Percentiles rank a stretch among this genome's conserved stretches.
phyloP scores from a whole-genome alignment of 2,888 invertebrate species.

The Azorinus chamasolen region DNA sequence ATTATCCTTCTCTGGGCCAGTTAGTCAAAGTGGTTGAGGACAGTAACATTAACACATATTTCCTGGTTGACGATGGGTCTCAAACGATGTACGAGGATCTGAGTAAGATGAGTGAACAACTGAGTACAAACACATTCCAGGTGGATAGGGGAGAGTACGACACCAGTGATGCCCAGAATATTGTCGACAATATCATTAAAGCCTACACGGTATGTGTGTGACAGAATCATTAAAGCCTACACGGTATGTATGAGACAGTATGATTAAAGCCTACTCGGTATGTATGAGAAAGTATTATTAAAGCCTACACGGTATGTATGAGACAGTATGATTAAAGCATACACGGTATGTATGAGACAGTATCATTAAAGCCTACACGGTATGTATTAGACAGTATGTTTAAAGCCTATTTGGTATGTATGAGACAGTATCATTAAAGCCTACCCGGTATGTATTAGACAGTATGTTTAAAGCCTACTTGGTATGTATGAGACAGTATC shows the following conservation, averaged over 20 bases:
- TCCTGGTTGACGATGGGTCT: constrained; percentile 91
- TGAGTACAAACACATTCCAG: constrained; percentile 34
- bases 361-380: constrained; percentile 41
- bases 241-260: no score
- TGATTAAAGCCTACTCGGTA: no score
- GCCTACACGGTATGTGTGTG: constrained; percentile 37
- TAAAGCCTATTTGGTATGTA: no score
- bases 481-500: no score
- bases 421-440: no score
- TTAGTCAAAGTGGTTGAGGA: constrained; percentile 93
- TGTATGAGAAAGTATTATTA: no score
- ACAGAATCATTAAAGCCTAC: no score
- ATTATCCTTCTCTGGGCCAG: constrained; percentile 98
- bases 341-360: no score
- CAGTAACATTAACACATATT: constrained; percentile 97
- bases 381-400: constrained; percentile 14
- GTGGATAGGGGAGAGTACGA: not conserved
- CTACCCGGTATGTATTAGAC: no score
- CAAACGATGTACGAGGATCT: constrained; percentile 28
- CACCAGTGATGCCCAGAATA: constrained; percentile 15
- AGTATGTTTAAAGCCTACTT: no score
- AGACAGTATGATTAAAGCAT: no score
- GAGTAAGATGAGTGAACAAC: constrained; percentile 49
- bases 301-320: no score
- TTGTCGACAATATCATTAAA: constrained; percentile 32